Percentiles rank a stretch among this genome's conserved stretches.
Evolutionary conservation across 2,888 invertebrate genomes (phyloP).

Genomic region (Diabrotica balteata): DNA sequence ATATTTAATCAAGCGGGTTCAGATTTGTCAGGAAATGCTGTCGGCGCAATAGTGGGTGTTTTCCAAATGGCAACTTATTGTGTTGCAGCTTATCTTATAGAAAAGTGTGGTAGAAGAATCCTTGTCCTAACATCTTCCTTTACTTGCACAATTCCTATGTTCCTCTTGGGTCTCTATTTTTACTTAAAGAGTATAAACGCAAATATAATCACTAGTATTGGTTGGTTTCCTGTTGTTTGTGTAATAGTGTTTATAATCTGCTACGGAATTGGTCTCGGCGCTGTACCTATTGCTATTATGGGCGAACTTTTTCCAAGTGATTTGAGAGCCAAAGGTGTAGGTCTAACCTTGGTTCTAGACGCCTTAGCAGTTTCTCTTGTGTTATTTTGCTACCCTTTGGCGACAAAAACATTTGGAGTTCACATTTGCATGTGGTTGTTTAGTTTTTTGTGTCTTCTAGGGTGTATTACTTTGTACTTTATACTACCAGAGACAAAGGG

Average conservation of each 20-base stretch:
- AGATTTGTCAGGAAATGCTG: slow-evolving; percentile 66
- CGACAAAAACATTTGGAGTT: slow-evolving; percentile 25
- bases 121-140: slow-evolving; percentile 73
- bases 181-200: slow-evolving; percentile 60
- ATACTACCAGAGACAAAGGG: slow-evolving; percentile 41
- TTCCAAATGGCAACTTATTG: slow-evolving; percentile 75
- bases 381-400: slow-evolving; percentile 36
- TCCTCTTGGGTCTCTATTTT: slow-evolving; percentile 66
- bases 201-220: slow-evolving; percentile 55
- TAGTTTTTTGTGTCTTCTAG: slow-evolving; percentile 22
- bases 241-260: slow-evolving; percentile 74
- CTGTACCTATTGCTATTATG: slow-evolving; percentile 80
- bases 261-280: slow-evolving; percentile 75
- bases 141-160: slow-evolving; percentile 70
- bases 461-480: slow-evolving; percentile 26
- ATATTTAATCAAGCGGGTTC: slow-evolving; percentile 76
- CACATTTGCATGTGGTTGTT: slow-evolving; percentile 36
- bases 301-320: slow-evolving; percentile 81
- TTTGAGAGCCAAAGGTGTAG: slow-evolving; percentile 70
- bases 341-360: slow-evolving; percentile 24
- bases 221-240: slow-evolving; percentile 74
- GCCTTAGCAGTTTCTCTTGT: slow-evolving; percentile 31
- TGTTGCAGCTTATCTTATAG: slow-evolving; percentile 75
- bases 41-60: slow-evolving; percentile 77
- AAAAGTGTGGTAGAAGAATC: slow-evolving; percentile 73